Evolutionary conservation across 2,797 vertebrate genomes (phyloP).

Genomic region (Ptychobarbus kaznakovi): DNA sequence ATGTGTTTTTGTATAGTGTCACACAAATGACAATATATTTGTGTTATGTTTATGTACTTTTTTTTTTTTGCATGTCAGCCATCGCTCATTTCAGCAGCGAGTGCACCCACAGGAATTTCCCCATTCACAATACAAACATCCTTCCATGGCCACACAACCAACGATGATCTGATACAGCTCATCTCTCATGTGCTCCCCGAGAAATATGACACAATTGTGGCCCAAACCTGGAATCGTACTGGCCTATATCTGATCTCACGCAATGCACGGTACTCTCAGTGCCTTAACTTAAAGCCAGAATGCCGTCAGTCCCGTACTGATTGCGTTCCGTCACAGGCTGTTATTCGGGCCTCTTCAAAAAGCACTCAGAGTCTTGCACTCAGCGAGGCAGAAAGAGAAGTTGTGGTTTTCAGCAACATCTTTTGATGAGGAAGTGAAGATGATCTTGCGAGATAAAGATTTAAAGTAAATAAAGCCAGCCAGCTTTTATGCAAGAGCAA

Average conservation of each 20-base stretch:
- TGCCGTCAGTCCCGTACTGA: constrained; percentile 7
- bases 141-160: constrained; percentile 44
- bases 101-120: constrained; percentile 65
- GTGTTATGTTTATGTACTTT: constrained; percentile 28
- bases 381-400: constrained; percentile 69
- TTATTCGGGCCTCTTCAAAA: constrained; percentile 44
- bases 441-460: constrained; percentile 65
- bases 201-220: constrained; percentile 18
- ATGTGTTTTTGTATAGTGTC: neutral
- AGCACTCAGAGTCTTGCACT: constrained; percentile 43
- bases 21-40: neutral
- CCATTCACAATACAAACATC: constrained; percentile 57
- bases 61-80: constrained; percentile 31
- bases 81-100: constrained; percentile 37
- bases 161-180: constrained; percentile 30
- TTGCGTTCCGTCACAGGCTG: neutral
- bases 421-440: constrained; percentile 78
- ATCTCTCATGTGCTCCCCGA: constrained; percentile 5
- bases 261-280: constrained; percentile 7
- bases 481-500: constrained; percentile 67
- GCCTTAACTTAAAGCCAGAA: constrained; percentile 19
- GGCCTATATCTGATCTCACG: constrained; percentile 18
- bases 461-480: constrained; percentile 61
- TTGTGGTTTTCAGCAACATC: constrained; percentile 75
- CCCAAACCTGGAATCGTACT: neutral